Evolutionary conservation across 2,888 invertebrate species (phyloP).

Genomic region (Cremastobaeus sp.): DNA sequence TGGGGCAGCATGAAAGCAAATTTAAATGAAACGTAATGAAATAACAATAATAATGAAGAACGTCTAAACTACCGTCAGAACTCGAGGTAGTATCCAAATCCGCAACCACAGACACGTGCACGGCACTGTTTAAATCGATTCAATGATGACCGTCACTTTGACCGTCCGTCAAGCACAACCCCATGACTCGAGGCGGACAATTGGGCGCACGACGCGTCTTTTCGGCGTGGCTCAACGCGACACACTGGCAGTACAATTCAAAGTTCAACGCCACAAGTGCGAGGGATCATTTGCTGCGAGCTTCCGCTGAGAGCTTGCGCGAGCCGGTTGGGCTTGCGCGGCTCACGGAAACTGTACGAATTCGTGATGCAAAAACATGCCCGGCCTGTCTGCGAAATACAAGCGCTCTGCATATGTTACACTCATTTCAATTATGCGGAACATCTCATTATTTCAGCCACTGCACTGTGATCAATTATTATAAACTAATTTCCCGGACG

Average conservation of each 20-base stretch:
- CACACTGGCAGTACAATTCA: constrained; percentile 50
- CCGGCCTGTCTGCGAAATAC: constrained; percentile 20
- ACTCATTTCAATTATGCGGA: constrained; percentile 23
- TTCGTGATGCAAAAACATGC: constrained; percentile 13
- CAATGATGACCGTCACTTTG: too few species aligned
- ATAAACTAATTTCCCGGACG: too few species aligned
- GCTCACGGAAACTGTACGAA: constrained; percentile 8
- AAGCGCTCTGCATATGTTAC: constrained; percentile 45
- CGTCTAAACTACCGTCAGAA: too few species aligned
- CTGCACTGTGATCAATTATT: too few species aligned
- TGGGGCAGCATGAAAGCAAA: too few species aligned
- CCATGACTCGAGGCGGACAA: not conserved
- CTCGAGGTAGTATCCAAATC: too few species aligned
- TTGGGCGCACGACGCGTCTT: constrained; percentile 27
- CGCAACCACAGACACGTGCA: too few species aligned
- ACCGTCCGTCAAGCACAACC: too few species aligned
- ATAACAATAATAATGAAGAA: too few species aligned
- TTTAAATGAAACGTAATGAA: too few species aligned
- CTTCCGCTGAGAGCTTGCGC: constrained; percentile 48
- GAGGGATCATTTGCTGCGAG: constrained; percentile 32
- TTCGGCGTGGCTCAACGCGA: constrained; percentile 38
- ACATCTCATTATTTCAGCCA: constrained; percentile 10
- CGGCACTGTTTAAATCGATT: too few species aligned
- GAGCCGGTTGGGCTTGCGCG: constrained; percentile 47
- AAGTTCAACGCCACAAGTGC: constrained; percentile 48